phyloP scores from a whole-genome alignment of 2,888 invertebrate genomes.

The Apamea crenata region DNA sequence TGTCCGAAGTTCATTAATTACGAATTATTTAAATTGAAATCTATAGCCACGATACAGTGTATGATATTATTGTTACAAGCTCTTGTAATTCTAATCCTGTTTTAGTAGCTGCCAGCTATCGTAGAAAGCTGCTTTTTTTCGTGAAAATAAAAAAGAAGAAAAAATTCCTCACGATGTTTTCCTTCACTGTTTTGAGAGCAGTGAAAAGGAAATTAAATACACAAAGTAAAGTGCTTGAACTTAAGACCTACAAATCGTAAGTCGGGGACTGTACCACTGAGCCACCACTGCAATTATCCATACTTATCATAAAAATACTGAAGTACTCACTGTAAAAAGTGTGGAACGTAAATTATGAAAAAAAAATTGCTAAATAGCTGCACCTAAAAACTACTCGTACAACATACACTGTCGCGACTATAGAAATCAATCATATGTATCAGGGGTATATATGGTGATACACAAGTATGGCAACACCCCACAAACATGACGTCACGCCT shows the following conservation, averaged over 20 bases:
- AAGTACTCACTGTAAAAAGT: no score
- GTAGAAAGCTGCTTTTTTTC: neutral
- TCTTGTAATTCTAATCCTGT: neutral
- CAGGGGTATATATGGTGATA: constrained; percentile 86
- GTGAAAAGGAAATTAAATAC: no score
- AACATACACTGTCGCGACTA: constrained; percentile 51
- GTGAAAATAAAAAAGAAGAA: neutral
- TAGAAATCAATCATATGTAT: constrained; percentile 68
- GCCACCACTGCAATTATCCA: no score
- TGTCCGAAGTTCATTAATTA: constrained; percentile 13
- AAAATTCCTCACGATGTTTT: no score
- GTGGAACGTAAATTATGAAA: neutral
- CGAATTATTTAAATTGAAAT: constrained; percentile 27
- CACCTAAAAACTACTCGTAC: neutral
- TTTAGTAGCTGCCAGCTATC: constrained; percentile 11
- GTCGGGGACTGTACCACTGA: no score
- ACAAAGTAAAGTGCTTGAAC: no score
- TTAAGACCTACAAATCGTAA: no score
- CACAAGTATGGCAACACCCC: constrained; percentile 92
- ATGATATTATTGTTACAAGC: neutral
- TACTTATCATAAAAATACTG: neutral
- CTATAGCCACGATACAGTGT: constrained; percentile 53
- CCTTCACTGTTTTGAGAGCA: no score
- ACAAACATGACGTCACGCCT: constrained; percentile 97
- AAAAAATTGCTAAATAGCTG: constrained; percentile 17